Conservation (phyloP, 2,113 vertebrate species). For the Epinephelus moara region DNA sequence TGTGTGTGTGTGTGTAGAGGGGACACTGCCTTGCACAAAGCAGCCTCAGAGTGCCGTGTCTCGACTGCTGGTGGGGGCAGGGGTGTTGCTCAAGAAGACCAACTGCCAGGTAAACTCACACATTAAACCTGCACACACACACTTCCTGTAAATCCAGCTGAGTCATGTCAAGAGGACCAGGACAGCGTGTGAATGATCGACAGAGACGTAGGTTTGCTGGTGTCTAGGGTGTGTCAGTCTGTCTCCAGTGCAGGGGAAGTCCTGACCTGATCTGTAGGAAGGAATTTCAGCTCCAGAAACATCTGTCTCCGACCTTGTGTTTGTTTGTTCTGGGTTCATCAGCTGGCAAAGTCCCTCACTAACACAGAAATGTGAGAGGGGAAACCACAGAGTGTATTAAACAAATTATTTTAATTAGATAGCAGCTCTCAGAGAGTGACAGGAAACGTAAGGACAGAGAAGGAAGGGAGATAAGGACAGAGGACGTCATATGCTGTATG, state of each 20-base stretch:
- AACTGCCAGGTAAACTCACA: slow-evolving; percentile 88
- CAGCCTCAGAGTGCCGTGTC: slow-evolving; percentile 90
- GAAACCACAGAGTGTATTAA: background rate
- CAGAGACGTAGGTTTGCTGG: background rate
- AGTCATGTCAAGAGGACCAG: background rate
- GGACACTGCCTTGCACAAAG: slow-evolving; percentile 96
- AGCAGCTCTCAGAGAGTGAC: too few species aligned
- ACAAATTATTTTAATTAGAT: too few species aligned
- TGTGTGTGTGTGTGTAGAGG: slow-evolving; percentile 83
- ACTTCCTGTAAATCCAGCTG: background rate
- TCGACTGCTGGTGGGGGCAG: slow-evolving; percentile 91
- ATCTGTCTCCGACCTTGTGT: background rate
- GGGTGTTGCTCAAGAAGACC: slow-evolving; percentile 91
- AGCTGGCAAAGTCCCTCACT: background rate
- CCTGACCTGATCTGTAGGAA: background rate
- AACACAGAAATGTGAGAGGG: too few species aligned
- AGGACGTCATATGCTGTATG: too few species aligned
- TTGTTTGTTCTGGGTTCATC: background rate
- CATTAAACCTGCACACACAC: background rate
- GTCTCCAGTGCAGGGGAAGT: background rate
- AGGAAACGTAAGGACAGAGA: too few species aligned
- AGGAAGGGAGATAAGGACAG: too few species aligned
- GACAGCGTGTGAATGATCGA: background rate
- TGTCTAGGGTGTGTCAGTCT: background rate
- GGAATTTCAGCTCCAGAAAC: background rate